Evolutionary conservation across 2,888 invertebrate genomes (phyloP), one percentile per base, ranked within the genome.

Genomic region (Euzophera pinguis): DNA sequence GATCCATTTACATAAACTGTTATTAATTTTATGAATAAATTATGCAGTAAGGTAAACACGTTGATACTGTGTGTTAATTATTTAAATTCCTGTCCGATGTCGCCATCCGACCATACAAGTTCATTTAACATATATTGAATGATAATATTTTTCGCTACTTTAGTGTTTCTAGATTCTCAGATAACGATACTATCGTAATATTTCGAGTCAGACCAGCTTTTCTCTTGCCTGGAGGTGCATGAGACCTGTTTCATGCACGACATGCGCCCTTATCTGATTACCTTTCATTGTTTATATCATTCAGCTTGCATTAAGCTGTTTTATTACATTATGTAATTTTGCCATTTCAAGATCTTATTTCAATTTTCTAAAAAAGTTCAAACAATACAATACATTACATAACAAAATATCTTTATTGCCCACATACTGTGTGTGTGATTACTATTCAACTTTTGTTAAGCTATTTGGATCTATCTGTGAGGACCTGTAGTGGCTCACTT

Each of bases 281-380:
- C 45, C 32, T 45, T 14, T 14, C 32, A 8, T 32, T 45, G 45
- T 45, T 32, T 45, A 45, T 45, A 14, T 45, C 52, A 56, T 59
- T 53, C 53, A 55, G 52, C 56, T 56, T 45, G 29, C 45, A 16
- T 39, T 39, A 14, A 1, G 14, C 8, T 7, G 5, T 9, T 39
- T 39, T 39, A 10, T 5, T 39, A 37, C 32, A 39, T 39, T 39
- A 39, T 39, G 16, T 5, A 12, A 16, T 14, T 14, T 14, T 2
- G 38, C 14, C 7, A 29, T 7, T n/a, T 37, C n/a, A n/a, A n/a
- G n/a, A n/a, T n/a, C n/a, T n/a, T n/a, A n/a, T n/a, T n/a, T n/a
- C n/a, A n/a, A n/a, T n/a, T n/a, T n/a, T n/a, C n/a, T n/a, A n/a
- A n/a, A n/a, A n/a, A n/a, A n/a, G n/a, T n/a, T n/a, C n/a, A n/a